Evolutionary conservation across 2,888 invertebrate species (phyloP), one percentile per base, ranked within the genome.

Genomic region (Phania funesta): DNA sequence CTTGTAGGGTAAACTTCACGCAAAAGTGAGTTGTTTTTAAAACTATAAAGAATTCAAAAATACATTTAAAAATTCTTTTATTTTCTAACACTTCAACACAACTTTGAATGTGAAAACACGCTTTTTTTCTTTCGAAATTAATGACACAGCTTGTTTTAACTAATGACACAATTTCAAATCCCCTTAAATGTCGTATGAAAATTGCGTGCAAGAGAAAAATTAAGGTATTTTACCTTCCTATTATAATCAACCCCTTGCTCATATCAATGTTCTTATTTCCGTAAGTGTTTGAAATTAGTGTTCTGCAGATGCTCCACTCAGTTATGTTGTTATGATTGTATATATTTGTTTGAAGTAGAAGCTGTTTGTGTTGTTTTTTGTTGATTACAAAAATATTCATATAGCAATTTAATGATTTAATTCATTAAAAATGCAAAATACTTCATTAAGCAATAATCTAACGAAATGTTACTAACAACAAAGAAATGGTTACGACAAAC

Each of bases 371-470:
- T 62, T 52, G 41, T 48, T 48, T 22, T 46, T 29, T 62, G 60
- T 41, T 73, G 65, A 67, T 81, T 71, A 67, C 65, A 76, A 71
- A 64, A 76, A 67, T 54, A 80, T 76, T 77, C 64, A 48, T 74
- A 82, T 73, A 71, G 52, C 64, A 70, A 44, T 82, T 74, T 74
- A 82, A 78, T 70, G 70, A 82, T 78, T 70, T 44, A 74, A 58
- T 65, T 68, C 78, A 82, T 82, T 78, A 60, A 78, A 74, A 74
- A 74, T 82, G 74, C 64, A 75, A 79, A 82, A 78, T 78, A 64
- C 64, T 82, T 82, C 56, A 82, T 82, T 82, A 78, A 70, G 64
- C 52, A 82, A 70, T 58, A 76, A 73, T 76, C 46, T 32, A 62
- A 54, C 11, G 20, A 60, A 56, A 38, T 41, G 38, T 24, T 32